Percentiles rank a stretch among this genome's conserved stretches.
These are phyloP conservation scores for Acropora tenuis DNA, from an alignment of 64 coral and sea anemone genomes.

Conservation along the genomic window DNA sequence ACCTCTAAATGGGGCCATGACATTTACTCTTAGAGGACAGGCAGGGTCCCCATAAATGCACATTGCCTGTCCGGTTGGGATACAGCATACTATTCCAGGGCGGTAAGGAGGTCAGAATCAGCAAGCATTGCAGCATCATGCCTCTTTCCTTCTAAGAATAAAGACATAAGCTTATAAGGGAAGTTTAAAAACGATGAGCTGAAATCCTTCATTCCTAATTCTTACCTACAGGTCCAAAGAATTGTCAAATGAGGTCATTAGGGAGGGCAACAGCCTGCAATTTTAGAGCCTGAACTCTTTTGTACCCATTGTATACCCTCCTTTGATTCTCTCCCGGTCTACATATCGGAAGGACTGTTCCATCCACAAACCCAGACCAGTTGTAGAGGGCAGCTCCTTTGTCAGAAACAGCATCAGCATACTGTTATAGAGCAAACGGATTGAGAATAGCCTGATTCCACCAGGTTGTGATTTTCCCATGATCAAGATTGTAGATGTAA, in stretches of 20 bases:
- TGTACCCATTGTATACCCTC: not conserved
- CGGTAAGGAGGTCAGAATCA: not conserved
- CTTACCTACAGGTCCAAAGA: not conserved
- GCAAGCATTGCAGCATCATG: not conserved
- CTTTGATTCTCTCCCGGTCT: not conserved
- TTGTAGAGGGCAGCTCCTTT: no score
- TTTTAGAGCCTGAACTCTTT: no score
- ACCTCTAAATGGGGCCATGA: not conserved
- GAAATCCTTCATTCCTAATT: not conserved
- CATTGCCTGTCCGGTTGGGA: not conserved
- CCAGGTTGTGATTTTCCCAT: no score
- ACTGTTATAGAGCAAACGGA: not conserved
- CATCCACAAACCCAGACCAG: no score
- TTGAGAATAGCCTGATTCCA: not conserved
- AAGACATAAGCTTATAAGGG: not conserved
- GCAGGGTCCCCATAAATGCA: no score
- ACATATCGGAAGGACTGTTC: not conserved
- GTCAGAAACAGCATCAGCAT: not conserved
- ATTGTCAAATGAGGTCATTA: no score
- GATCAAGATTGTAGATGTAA: no score
- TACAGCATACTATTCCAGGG: not conserved
- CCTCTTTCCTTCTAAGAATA: not conserved
- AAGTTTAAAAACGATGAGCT: not conserved
- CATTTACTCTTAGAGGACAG: not conserved
- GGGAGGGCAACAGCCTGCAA: no score